phyloP scores from a whole-genome alignment of 2,797 vertebrate species.

The Eurystomus glaucurus region DNA sequence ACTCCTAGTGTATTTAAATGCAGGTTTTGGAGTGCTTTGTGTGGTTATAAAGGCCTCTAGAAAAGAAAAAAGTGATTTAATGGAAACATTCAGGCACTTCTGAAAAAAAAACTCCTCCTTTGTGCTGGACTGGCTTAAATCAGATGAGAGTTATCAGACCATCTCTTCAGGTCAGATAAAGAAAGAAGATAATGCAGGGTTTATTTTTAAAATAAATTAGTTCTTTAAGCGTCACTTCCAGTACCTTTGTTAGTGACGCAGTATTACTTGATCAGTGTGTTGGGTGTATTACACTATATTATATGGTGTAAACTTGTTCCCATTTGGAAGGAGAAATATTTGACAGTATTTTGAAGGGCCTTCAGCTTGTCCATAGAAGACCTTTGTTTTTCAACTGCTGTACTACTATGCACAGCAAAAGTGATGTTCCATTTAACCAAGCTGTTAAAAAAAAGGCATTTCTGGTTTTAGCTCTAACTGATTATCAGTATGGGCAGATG shows the following conservation, averaged over 20 bases:
- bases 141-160: not conserved
- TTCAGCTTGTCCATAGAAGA: not conserved
- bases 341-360: not conserved
- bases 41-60: not conserved
- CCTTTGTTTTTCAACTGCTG: not conserved
- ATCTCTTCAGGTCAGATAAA: not conserved
- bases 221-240: not conserved
- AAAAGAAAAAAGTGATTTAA: not conserved
- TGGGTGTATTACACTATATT: not conserved
- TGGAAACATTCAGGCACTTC: not conserved
- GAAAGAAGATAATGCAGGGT: not conserved
- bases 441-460: not conserved
- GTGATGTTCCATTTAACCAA: not conserved
- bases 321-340: not conserved
- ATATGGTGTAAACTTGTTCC: not conserved
- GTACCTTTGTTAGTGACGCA: not conserved
- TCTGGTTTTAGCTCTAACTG: not conserved
- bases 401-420: not conserved
- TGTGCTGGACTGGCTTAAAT: not conserved
- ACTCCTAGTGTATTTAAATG: not conserved
- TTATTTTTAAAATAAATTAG: not conserved
- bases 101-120: not conserved
- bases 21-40: not conserved
- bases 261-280: conserved; percentile 32
- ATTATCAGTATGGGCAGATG: not conserved